Conservation (phyloP, 2,113 vertebrate species). For the Cottus gobio region DNA sequence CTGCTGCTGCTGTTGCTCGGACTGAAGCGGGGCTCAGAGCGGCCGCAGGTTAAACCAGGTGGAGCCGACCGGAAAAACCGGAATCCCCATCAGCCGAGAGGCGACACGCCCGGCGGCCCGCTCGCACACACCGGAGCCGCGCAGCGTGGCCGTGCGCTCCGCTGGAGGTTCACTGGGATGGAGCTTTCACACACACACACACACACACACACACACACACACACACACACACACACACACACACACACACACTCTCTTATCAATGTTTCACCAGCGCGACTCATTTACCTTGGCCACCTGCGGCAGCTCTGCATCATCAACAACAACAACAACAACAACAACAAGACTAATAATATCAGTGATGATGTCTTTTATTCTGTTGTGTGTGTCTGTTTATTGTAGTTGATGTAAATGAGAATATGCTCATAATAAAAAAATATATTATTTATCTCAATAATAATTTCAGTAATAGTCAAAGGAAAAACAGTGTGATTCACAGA, state of each 20-base stretch:
- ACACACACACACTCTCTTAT: background rate
- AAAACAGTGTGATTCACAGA: background rate
- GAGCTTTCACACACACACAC: too few relatives aligned
- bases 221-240: too few relatives aligned
- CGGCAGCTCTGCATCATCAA: background rate
- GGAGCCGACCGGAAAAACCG: constrained; percentile 36
- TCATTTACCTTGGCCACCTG: constrained; percentile 29
- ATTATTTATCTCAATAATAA: background rate
- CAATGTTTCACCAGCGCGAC: constrained; percentile 9
- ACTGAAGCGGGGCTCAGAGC: constrained; percentile 23
- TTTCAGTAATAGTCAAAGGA: background rate
- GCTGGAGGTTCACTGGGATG: background rate
- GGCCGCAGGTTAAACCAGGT: constrained; percentile 11
- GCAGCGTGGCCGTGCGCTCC: background rate
- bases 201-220: too few relatives aligned
- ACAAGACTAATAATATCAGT: background rate
- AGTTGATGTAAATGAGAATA: background rate
- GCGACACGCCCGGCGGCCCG: constrained; percentile 19
- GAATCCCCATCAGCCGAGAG: constrained; percentile 34
- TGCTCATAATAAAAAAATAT: background rate
- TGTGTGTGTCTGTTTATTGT: background rate
- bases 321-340: background rate
- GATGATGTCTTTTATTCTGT: background rate
- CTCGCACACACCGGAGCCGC: background rate
- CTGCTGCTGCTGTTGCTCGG: constrained; percentile 3